These are phyloP conservation scores for Gymnocheta viridis DNA, from an alignment of 2,888 invertebrate species.

Conservation along the genomic window DNA sequence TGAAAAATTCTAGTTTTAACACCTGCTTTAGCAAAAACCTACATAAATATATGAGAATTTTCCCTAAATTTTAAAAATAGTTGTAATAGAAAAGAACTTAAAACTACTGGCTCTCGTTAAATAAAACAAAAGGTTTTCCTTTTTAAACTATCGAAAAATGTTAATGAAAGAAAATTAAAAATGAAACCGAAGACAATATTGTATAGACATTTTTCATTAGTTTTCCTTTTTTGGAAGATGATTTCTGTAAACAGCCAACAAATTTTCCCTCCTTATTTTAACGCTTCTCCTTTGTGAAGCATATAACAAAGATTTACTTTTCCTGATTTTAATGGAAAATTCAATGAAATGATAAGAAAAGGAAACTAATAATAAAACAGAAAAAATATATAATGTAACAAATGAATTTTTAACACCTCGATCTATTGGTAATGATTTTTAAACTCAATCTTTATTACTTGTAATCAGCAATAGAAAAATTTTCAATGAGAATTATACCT, in stretches of 20 bases:
- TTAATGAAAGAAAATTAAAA: neutral
- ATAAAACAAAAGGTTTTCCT: conserved; percentile 28
- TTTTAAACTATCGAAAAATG: neutral
- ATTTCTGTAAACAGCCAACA: conserved; percentile 3
- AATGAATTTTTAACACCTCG: conserved; percentile 20
- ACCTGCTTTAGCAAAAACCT: conserved; percentile 71
- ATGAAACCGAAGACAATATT: neutral
- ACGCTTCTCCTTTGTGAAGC: conserved; percentile 49
- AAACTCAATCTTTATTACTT: too few species aligned
- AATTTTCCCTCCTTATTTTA: conserved; percentile 63
- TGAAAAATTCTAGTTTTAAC: conserved; percentile 71
- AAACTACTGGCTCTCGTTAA: conserved; percentile 22
- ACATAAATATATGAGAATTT: conserved; percentile 56
- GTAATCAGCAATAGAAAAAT: too few species aligned
- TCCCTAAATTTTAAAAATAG: conserved; percentile 46
- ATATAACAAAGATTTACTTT: conserved; percentile 56
- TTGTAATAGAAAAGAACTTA: neutral
- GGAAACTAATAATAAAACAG: neutral
- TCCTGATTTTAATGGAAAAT: conserved; percentile 38
- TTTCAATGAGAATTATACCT: too few species aligned
- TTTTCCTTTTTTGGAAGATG: conserved; percentile 4
- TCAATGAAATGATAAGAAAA: neutral
- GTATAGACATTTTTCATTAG: neutral
- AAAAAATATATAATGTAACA: conserved; percentile 8
- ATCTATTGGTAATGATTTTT: neutral